Percentiles rank a stretch among this genome's conserved stretches.
These are phyloP conservation scores for Cheirogaleus major DNA, from an alignment of 2,797 vertebrate genomes.

Conservation along the genomic window DNA sequence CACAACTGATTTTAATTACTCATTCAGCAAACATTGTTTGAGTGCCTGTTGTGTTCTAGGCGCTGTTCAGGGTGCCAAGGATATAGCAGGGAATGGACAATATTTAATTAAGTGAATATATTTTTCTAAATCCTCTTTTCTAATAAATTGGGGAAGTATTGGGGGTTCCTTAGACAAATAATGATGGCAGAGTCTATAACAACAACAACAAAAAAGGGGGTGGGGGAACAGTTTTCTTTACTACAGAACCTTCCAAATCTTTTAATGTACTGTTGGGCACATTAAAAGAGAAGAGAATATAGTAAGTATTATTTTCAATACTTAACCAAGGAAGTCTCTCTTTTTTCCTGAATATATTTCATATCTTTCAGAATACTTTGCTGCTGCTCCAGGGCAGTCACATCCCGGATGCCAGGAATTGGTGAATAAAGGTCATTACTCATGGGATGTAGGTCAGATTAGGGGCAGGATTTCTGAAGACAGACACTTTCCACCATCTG, in stretches of 20 bases:
- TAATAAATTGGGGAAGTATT: neutral
- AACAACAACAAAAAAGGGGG: neutral
- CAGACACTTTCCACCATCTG: neutral
- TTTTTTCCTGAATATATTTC: neutral
- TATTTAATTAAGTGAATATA: neutral
- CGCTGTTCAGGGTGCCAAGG: neutral
- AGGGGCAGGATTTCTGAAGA: neutral
- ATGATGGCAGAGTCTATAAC: neutral
- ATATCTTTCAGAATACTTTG: neutral
- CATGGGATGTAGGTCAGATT: neutral
- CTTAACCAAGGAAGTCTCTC: neutral
- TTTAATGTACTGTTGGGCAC: neutral
- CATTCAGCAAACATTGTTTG: neutral
- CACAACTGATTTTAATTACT: conserved; percentile 8
- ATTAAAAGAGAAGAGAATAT: neutral
- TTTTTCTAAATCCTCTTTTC: conserved; percentile 20
- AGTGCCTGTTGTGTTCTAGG: neutral
- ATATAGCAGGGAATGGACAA: neutral
- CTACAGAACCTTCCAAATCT: neutral
- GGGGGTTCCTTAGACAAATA: neutral
- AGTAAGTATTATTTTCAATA: neutral
- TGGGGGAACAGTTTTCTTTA: neutral
- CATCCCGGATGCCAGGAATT: neutral
- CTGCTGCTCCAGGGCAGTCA: neutral
- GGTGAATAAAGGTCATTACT: neutral